These are phyloP conservation scores for Diglossa cyanea DNA, from an alignment of 2,797 vertebrate genomes.

Conservation along the genomic window DNA sequence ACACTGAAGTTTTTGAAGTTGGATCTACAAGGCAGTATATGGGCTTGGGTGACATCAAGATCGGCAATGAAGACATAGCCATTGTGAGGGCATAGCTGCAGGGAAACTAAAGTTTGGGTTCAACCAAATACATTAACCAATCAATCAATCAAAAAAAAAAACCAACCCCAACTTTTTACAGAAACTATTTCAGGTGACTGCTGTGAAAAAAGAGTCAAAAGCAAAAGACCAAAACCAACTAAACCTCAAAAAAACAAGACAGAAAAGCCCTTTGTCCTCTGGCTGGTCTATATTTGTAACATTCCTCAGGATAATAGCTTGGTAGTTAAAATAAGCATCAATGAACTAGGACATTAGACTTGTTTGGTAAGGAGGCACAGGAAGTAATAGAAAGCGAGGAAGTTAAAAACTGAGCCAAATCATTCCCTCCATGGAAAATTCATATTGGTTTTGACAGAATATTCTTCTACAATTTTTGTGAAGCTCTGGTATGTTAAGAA, in stretches of 20 bases:
- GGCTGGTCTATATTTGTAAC: background rate
- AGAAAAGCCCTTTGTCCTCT: background rate
- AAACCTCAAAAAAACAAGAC: background rate
- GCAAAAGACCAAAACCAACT: background rate
- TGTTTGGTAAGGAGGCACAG: background rate
- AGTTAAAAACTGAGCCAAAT: background rate
- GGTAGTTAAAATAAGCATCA: background rate
- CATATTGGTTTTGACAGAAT: background rate
- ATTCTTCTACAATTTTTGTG: background rate
- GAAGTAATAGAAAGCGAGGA: background rate
- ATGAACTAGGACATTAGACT: background rate
- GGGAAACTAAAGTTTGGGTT: background rate
- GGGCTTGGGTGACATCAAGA: background rate
- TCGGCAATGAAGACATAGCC: background rate
- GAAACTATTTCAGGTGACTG: background rate
- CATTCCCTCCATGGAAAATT: background rate
- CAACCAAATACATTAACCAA: background rate
- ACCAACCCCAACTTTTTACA: background rate
- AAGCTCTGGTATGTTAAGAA: background rate
- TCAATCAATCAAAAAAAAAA: background rate
- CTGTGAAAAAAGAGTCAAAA: background rate
- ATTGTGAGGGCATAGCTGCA: background rate
- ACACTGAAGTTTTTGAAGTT: background rate
- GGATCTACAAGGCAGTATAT: background rate
- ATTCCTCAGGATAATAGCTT: background rate